Base-by-base conservation (phyloP, 2,888 invertebrate species). In the Julus scandinavius region DNA sequence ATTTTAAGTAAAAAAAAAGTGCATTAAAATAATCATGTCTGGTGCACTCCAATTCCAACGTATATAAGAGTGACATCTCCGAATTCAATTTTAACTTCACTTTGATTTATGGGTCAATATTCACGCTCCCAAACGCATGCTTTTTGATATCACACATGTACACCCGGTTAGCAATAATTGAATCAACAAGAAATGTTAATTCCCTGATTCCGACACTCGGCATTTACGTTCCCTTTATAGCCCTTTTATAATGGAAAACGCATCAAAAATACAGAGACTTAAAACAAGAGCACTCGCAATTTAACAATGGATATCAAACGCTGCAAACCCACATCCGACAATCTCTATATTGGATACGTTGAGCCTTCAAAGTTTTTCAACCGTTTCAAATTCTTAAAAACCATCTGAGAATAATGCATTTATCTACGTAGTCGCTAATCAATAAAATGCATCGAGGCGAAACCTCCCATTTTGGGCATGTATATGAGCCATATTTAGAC, bases 311-410 rank as follows among this genome's bases (percentile, higher is more conserved):
- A 20, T 20, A 17, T 20, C 63, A 58, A 58, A 58, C 15, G 58
- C 4, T 58, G 63, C 5, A 20, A 2, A 7, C n/a, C n/a, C 7
- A 63, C 7, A 63, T 20, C 15, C 63, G 20, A 63, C n/a, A 63
- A 63, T 63, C 20, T n/a, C 63, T n/a, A n/a, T 20, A 63, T 63
- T 20, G 17, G 63, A 63, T 63, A 63, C 63, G 63, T 63, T 63
- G 63, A 20, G 20, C 20, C 20, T 20, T 63, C 63, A 7, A 20
- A 63, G 63, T 20, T 63, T 63, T 63, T 63, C 63, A 63, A 63
- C 63, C 63, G 63, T 63, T 63, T 63, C 63, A 63, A 63, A 63
- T 63, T 63, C 63, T 63, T 63, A 63, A 63, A 63, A 63, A 63
- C 20, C 20, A 6, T 63, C 20, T 63, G 20, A 63, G 63, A 20